Evolutionary conservation across 2,113 vertebrate species (phyloP).

Genomic region (Chrysochloris asiatica): DNA sequence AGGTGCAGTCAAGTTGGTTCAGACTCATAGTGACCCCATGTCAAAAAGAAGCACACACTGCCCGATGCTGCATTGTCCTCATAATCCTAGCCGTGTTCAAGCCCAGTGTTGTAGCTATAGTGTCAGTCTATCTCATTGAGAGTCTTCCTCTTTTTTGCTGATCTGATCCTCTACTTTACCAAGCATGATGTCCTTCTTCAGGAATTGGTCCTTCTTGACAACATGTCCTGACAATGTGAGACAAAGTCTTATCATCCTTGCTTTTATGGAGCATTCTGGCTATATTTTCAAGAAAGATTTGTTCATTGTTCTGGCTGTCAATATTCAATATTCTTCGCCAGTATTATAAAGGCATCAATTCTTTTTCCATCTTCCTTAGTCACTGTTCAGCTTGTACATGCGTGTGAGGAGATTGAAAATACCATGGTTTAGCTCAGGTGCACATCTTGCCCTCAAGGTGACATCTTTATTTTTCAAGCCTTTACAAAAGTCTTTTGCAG

Average conservation of each 20-base stretch:
- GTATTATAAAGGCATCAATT: background rate
- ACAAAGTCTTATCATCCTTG: background rate
- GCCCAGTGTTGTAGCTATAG: background rate
- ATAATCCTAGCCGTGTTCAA: background rate
- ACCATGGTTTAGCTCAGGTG: too few relatives aligned
- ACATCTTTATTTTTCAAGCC: background rate
- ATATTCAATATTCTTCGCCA: background rate
- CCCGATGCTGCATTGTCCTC: background rate
- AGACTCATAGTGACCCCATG: background rate
- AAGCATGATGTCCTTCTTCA: background rate
- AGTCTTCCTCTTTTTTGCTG: too few relatives aligned
- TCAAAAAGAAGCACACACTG: too few relatives aligned
- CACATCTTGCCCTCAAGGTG: background rate
- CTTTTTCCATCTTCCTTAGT: background rate
- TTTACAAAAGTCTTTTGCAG: background rate
- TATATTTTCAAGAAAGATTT: background rate
- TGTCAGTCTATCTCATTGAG: background rate
- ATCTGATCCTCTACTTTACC: background rate
- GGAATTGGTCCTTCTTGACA: background rate
- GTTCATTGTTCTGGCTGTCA: background rate
- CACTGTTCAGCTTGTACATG: background rate
- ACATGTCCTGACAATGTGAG: background rate
- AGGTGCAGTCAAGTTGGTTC: background rate
- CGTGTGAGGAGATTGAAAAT: background rate
- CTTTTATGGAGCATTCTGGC: too few relatives aligned